Evolutionary conservation across 2,797 vertebrate genomes (phyloP), one percentile per base, ranked within the genome.

Genomic region (Microhierax caerulescens): DNA sequence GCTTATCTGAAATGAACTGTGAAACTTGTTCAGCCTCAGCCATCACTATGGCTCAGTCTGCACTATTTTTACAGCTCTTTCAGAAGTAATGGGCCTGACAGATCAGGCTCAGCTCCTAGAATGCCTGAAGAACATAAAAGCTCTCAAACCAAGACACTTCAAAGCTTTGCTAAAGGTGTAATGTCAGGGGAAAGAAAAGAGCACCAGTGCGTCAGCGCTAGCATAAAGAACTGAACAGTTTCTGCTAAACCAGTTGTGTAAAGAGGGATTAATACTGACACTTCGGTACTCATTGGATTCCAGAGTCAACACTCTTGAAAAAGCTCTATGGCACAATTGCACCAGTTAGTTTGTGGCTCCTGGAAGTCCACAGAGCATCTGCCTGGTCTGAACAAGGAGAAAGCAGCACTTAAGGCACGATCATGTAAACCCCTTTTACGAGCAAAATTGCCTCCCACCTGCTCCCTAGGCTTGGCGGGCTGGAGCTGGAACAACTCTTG

Each of bases 1-100:
- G 36, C 53, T 69, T 45, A 19, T 76, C 47, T 80, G 78, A 70
- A 95, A 83, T 2, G 15, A 84, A 72, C 48, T 74, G 70, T 56
- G 54, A 93, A 88, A 92, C 23, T 91, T 51, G 36, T 18, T 91
- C 94, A 90, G 82, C 45, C 68, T 73, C 60, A 78, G 70, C 72
- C 84, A 89, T 83, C 89, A 50, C 83, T 61, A 16, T 3, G 14
- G 67, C 61, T 95, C 84, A 78, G 82, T 45, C 59, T 9, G 12
- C 59, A 36, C 23, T 48, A 30, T 53, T 89, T 83, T 60, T 11
- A 51, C 51, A 34, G 54, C 39, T 85, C 85, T 36, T 67, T 34
- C 70, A 76, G 36, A 79, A 85, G 51, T 68, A 96, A 94, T 9
- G 65, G 59, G 63, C 70, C 88, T 80, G 73, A 96, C 76, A 91